phyloP scores from a whole-genome alignment of 2,888 invertebrate species.

The Mimachlamys varia region DNA sequence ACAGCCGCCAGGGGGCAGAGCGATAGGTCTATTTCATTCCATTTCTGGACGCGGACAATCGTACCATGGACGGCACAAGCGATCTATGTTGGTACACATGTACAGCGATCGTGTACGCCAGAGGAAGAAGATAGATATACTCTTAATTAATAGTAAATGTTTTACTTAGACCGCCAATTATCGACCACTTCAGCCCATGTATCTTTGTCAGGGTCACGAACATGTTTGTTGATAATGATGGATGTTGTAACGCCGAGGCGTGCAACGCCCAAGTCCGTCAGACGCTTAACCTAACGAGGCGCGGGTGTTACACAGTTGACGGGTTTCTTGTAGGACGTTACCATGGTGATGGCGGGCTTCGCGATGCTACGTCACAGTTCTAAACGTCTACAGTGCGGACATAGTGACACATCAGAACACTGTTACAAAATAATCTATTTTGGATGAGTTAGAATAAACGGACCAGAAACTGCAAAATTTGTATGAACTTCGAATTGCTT shows the following conservation, averaged over 20 bases:
- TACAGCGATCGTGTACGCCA: not conserved
- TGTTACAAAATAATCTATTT: no score
- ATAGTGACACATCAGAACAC: not conserved
- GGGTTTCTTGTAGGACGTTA: not conserved
- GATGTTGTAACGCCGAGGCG: conserved; percentile 17
- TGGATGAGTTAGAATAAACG: no score
- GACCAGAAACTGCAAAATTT: no score
- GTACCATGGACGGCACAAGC: not conserved
- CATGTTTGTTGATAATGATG: conserved; percentile 31
- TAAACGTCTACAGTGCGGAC: not conserved
- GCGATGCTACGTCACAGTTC: not conserved
- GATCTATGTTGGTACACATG: not conserved
- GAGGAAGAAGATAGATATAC: not conserved
- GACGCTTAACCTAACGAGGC: conserved; percentile 18
- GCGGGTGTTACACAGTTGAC: conserved; percentile 6
- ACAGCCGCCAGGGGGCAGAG: conserved; percentile 16
- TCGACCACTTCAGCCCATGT: conserved; percentile 23
- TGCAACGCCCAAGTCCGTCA: not conserved
- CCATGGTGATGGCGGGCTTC: not conserved
- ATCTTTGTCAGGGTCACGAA: conserved; percentile 31
- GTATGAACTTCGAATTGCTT: no score
- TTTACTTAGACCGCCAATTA: not conserved
- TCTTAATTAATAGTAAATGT: conserved; percentile 33
- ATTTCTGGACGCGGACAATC: not conserved
- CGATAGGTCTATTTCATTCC: not conserved